Evolutionary conservation across 2,888 invertebrate species (phyloP).

Genomic region (Pyrrhia umbra): DNA sequence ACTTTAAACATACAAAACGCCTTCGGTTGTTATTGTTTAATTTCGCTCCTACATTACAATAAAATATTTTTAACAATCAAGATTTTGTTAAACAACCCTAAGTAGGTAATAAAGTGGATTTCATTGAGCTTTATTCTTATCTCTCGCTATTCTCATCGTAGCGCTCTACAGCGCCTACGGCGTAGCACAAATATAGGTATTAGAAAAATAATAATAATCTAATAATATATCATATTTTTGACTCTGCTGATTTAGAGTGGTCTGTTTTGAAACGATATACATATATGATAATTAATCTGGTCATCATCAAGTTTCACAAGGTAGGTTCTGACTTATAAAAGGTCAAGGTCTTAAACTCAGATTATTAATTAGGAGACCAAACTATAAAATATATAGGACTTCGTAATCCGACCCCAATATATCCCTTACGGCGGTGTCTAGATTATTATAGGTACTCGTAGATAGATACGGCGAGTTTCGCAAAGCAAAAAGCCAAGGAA

Average conservation of each 20-base stretch:
- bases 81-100: background rate
- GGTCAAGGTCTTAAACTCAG: too few relatives aligned
- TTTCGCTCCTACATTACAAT: background rate
- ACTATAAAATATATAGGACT: too few relatives aligned
- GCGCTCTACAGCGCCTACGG: slow-evolving; percentile 10
- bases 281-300: too few relatives aligned
- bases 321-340: too few relatives aligned
- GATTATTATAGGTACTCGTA: background rate
- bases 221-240: background rate
- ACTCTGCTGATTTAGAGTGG: too few relatives aligned
- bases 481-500: slow-evolving; percentile 33
- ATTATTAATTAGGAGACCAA: too few relatives aligned
- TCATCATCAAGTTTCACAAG: too few relatives aligned
- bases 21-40: background rate
- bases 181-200: slow-evolving; percentile 11
- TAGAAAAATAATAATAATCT: slow-evolving; percentile 20
- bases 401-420: background rate
- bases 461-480: slow-evolving; percentile 24
- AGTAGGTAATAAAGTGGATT: too few relatives aligned
- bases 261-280: too few relatives aligned
- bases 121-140: too few relatives aligned
- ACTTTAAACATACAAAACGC: slow-evolving; percentile 18
- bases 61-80: background rate
- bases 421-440: slow-evolving; percentile 11
- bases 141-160: background rate